Conservation (phyloP, 1,140 invertebrate species). For the Zaprionus africanus region DNA sequence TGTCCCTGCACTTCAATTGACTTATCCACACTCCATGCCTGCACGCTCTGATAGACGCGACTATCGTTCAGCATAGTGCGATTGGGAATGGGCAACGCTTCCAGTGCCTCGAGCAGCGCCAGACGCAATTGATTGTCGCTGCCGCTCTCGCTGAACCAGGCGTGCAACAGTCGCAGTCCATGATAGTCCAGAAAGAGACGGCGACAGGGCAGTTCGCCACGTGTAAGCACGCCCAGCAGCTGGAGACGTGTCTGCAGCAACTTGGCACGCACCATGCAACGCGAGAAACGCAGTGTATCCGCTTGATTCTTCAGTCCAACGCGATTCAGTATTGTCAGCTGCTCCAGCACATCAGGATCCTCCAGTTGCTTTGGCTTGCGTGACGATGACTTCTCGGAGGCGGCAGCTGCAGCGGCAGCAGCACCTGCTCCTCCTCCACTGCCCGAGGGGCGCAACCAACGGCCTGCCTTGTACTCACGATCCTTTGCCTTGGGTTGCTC, state of each 20-base stretch:
- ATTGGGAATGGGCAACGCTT: constrained; percentile 94
- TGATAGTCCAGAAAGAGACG: constrained; percentile 97
- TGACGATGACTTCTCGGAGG: constrained; percentile 11
- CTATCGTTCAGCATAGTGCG: constrained; percentile 96
- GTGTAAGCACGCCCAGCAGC: constrained; percentile 89
- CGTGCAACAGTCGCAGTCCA: constrained; percentile 94
- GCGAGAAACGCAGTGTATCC: constrained; percentile 93
- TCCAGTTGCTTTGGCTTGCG: constrained; percentile 54
- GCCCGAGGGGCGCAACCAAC: constrained; percentile 55
- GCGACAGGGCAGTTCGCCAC: constrained; percentile 91
- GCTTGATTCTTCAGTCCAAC: constrained; percentile 94
- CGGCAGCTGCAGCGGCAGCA: background rate
- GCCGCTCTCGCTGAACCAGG: constrained; percentile 92
- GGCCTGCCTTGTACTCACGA: constrained; percentile 67
- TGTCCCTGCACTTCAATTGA: constrained; percentile 59
- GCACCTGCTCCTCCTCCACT: background rate
- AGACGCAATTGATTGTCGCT: constrained; percentile 86
- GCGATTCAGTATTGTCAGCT: constrained; percentile 89
- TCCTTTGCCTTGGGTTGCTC: constrained; percentile 62
- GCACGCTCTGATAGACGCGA: constrained; percentile 92
- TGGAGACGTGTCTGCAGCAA: constrained; percentile 89
- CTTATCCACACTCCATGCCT: constrained; percentile 88
- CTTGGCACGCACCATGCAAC: constrained; percentile 96
- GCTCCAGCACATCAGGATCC: constrained; percentile 89
- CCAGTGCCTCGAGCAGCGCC: constrained; percentile 91